A percentile compares a stretch with the other conserved stretches of the same genome.
Evolutionary conservation across 2,888 invertebrate genomes (phyloP).

Genomic region (Gortyna flavago): DNA sequence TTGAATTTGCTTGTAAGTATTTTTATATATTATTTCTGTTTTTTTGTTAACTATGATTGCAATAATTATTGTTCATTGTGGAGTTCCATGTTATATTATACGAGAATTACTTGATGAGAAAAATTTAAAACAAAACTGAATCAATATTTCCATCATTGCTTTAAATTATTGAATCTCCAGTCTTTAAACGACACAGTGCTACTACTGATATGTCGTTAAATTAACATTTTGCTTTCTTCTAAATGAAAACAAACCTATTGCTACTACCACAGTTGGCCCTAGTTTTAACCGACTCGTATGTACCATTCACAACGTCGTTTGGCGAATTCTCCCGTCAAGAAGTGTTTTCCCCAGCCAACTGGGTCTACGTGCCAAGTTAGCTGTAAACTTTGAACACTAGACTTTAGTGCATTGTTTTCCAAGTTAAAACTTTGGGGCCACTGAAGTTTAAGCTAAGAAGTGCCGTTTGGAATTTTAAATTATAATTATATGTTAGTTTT

Average conservation of each 20-base stretch:
- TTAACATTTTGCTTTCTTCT: background rate
- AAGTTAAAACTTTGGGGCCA: constrained; percentile 23
- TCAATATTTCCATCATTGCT: background rate
- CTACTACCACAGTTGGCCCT: background rate
- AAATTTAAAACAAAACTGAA: background rate
- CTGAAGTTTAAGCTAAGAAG: constrained; percentile 10
- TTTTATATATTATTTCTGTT: background rate
- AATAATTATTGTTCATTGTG: background rate
- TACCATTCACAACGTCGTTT: constrained; percentile 48
- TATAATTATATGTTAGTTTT: background rate
- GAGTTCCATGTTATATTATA: background rate
- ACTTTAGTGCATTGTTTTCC: constrained; percentile 30
- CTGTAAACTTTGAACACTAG: constrained; percentile 41
- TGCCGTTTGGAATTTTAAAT: constrained; percentile 1
- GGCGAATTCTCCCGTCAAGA: constrained; percentile 33
- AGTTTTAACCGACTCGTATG: constrained; percentile 23
- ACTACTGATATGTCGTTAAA: background rate
- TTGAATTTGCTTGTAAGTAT: constrained; percentile 97
- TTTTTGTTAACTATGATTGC: background rate
- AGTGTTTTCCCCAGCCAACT: constrained; percentile 57
- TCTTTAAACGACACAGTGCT: background rate
- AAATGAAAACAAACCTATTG: background rate
- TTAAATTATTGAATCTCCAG: background rate
- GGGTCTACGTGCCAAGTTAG: constrained; percentile 53
- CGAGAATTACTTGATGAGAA: background rate